phyloP scores from a whole-genome alignment of 1,140 invertebrate species.

The Schlechtendalia chinensis region DNA sequence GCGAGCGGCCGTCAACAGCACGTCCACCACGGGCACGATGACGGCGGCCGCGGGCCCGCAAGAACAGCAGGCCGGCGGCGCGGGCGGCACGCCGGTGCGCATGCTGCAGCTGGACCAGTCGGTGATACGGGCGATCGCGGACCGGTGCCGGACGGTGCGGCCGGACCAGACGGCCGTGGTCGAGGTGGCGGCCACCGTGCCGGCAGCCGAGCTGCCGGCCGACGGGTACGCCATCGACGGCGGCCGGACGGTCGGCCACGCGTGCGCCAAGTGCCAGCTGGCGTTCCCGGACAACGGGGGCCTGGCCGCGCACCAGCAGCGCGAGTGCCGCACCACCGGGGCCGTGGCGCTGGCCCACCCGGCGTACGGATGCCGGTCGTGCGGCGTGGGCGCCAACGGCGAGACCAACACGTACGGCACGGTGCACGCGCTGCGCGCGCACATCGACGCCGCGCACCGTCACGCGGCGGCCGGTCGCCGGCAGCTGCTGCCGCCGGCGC shows the following conservation, averaged over 20 bases:
- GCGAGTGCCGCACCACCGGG: constrained; percentile 26
- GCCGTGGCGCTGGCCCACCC: constrained; percentile 38
- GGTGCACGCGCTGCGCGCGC: constrained; percentile 55
- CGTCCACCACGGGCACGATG: constrained; percentile 18
- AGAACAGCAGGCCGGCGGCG: neutral
- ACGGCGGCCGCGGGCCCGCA: neutral
- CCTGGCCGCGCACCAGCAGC: constrained; percentile 68
- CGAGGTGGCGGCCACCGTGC: constrained; percentile 55
- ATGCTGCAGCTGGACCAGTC: constrained; percentile 57
- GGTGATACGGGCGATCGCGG: constrained; percentile 58
- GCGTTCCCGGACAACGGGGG: constrained; percentile 75
- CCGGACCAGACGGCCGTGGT: constrained; percentile 59
- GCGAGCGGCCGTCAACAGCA: neutral
- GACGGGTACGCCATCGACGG: constrained; percentile 46
- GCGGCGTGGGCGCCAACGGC: constrained; percentile 55
- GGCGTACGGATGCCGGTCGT: constrained; percentile 55
- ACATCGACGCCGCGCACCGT: constrained; percentile 64
- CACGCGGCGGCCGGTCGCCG: constrained; percentile 60
- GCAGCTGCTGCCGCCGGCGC: neutral
- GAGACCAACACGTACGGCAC: constrained; percentile 57
- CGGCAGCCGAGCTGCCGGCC: constrained; percentile 53
- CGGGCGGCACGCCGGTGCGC: constrained; percentile 57
- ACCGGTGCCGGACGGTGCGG: constrained; percentile 57
- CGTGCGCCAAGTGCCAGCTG: constrained; percentile 81
- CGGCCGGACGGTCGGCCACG: constrained; percentile 66